These are phyloP conservation scores for Aplysia californica DNA, from an alignment of 1,140 invertebrate species.

Conservation along the genomic window DNA sequence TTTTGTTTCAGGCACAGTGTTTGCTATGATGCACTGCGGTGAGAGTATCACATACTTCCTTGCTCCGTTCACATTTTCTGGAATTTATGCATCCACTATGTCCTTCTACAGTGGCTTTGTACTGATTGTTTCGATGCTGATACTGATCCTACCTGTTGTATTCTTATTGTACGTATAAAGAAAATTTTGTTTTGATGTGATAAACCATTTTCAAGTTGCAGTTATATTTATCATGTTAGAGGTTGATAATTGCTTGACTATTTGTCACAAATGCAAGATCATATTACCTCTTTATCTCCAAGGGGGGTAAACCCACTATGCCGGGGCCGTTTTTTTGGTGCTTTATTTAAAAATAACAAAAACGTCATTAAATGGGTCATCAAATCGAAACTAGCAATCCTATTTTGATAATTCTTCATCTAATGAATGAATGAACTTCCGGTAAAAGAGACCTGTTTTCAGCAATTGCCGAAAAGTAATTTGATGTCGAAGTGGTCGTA, in stretches of 20 bases:
- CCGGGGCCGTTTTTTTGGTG: background rate
- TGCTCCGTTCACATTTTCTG: conserved; percentile 59
- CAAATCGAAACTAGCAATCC: no score
- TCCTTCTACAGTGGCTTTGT: conserved; percentile 57
- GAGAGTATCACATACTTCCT: conserved; percentile 63
- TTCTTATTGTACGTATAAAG: conserved; percentile 40
- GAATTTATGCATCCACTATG: conserved; percentile 55
- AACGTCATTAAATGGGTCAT: no score
- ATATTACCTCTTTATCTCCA: background rate
- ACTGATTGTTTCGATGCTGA: conserved; percentile 52
- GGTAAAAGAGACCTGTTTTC: no score
- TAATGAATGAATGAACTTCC: no score
- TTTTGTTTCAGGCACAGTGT: conserved; percentile 51
- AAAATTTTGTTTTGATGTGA: no score
- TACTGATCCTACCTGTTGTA: conserved; percentile 42
- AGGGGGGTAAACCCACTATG: no score
- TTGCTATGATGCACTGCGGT: conserved; percentile 65
- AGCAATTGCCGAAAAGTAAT: no score
- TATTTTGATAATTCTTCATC: no score
- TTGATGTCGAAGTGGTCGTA: no score
- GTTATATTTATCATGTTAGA: background rate
- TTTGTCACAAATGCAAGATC: background rate
- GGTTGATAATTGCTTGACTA: background rate
- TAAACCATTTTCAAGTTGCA: no score
- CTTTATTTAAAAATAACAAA: background rate